phyloP scores from a whole-genome alignment of 2,113 vertebrate genomes.

The Reinhardtius hippoglossoides region DNA sequence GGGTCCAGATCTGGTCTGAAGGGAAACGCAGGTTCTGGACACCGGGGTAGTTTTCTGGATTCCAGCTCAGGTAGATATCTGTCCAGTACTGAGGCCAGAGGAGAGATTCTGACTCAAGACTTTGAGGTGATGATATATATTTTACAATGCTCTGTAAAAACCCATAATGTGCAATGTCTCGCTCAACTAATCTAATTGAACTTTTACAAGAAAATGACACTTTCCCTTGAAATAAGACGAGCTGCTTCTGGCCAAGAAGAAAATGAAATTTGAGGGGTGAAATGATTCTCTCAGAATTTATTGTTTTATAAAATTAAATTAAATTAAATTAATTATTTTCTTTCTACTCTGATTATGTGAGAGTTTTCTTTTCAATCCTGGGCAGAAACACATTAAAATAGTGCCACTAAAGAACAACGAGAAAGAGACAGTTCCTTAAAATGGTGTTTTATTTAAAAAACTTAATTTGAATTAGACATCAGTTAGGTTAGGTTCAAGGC shows the following conservation, averaged over 20 bases:
- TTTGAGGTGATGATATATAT: background rate
- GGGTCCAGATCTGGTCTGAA: slow-evolving; percentile 89
- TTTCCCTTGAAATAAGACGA: no score
- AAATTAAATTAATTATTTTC: background rate
- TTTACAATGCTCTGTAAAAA: background rate
- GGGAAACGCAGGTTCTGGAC: slow-evolving; percentile 90
- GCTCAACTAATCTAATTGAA: slow-evolving; percentile 1
- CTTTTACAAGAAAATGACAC: background rate
- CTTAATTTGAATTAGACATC: background rate
- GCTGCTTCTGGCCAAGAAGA: no score
- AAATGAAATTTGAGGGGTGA: background rate
- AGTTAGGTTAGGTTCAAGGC: background rate
- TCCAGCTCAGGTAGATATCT: slow-evolving; percentile 89
- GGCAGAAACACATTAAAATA: no score
- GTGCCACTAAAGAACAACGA: background rate
- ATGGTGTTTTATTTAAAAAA: background rate
- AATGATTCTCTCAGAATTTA: background rate
- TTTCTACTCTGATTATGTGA: background rate
- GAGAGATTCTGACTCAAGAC: background rate
- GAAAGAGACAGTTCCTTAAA: background rate
- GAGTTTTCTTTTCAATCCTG: background rate
- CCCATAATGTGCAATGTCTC: background rate
- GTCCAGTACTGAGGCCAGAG: slow-evolving; percentile 83
- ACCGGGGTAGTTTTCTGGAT: slow-evolving; percentile 86
- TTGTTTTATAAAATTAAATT: background rate